Conservation (phyloP, 1,140 invertebrate species). For the Leptopilina clavipes region DNA sequence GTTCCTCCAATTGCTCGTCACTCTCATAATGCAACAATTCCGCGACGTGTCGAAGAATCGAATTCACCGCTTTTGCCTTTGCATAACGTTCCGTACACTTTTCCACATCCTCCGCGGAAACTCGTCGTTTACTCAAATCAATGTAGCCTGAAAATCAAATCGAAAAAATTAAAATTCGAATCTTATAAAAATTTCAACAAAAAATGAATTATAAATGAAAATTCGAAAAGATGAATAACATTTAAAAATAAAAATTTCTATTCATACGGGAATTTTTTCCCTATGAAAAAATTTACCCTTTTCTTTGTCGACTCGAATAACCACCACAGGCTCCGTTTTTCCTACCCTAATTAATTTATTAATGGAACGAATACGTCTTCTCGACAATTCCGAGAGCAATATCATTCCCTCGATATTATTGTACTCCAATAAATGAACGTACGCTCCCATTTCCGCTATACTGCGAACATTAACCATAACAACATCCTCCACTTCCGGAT, state of each 20-base stretch:
- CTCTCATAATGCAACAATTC: conserved; percentile 93
- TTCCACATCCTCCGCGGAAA: conserved; percentile 97
- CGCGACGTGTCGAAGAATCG: conserved; percentile 97
- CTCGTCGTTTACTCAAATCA: conserved; percentile 98
- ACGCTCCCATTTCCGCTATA: conserved; percentile 99
- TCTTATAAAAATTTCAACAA: too few species aligned
- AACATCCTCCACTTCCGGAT: conserved; percentile 99
- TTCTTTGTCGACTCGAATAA: conserved; percentile 99
- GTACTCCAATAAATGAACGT: conserved; percentile 98
- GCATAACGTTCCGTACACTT: conserved; percentile 99
- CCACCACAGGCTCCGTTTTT: conserved; percentile 98
- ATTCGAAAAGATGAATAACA: too few species aligned
- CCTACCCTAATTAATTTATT: conserved; percentile 99
- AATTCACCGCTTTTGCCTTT: conserved; percentile 99
- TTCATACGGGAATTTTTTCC: not conserved
- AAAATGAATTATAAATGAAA: too few species aligned
- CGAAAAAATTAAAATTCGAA: too few species aligned
- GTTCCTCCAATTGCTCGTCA: conserved; percentile 94
- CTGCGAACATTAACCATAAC: conserved; percentile 99
- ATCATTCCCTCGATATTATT: conserved; percentile 99
- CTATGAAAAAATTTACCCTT: conserved; percentile 82
- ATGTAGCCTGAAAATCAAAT: conserved; percentile 88
- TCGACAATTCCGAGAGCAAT: conserved; percentile 94
- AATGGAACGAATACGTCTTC: conserved; percentile 98
- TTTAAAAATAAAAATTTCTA: too few species aligned